Base-by-base conservation (phyloP, 2,888 invertebrate genomes). In the Gnatocerus cornutus region DNA sequence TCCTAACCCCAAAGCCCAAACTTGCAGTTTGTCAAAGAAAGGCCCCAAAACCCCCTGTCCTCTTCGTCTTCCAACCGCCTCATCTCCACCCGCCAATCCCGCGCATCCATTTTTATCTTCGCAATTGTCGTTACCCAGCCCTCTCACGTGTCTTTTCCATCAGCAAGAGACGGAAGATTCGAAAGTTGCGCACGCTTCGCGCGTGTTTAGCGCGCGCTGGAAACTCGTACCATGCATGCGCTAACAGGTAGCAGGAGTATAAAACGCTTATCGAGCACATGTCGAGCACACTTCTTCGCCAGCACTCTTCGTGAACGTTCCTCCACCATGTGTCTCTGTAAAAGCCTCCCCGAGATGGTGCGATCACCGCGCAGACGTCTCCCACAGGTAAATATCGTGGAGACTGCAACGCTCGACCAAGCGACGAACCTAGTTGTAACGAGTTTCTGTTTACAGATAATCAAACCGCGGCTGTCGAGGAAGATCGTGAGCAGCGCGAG, bases 401-500 rank as follows among this genome's bases (percentile, higher is more conserved):
- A 65, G 64, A 74, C 43, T 63, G 53, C 64, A 65, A 65, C 52
- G 55, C 1, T 52, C 67, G 61, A 56, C 71, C 56, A 70, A 64
- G 59, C 37, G 48, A 67, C 69, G 41, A 73, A 67, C 72, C 48
- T 21, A 48, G 29, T 50, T 7, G 1, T 41, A 10, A 5, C 2
- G 5, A 12, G 2, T 43, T 27, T 67, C 0, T 58, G 71, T 70
- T 80, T 88, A 81, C 86, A 90, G 90, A 86, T 86, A 79, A 83
- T 86, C 71, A 89, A 88, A 77, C 89, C 88, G 41, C 86, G 86
- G 78, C 86, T 90, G 68, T 87, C 89, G 9, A 85, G 90, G 71
- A 87, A 87, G 77, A 86, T 90, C 79, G 85, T 88, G 50, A 84
- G 85, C 75, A 87, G 88, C 30, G 86, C 89, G 77, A 87, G 88